These are phyloP conservation scores for Erpornis zantholeuca DNA, from an alignment of 2,113 vertebrate genomes.

Conservation along the genomic window DNA sequence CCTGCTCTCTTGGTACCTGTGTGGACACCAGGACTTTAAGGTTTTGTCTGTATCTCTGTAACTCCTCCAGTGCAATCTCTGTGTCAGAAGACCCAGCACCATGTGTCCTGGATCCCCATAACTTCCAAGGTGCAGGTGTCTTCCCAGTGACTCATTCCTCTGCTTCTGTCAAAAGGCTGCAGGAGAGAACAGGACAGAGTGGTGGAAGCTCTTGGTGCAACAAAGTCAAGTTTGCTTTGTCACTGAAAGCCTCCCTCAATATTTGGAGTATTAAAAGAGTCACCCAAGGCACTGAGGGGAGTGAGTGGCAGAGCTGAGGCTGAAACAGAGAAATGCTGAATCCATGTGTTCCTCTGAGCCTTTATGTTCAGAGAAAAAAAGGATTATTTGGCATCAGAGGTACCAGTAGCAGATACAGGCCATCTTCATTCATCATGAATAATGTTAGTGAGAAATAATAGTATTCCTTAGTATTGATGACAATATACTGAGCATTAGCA, in stretches of 20 bases:
- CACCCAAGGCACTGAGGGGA: rapidly evolving
- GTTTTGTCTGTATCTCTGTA: neutral
- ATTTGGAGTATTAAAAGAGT: neutral
- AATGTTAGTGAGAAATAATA: constrained; percentile 56
- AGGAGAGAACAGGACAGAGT: neutral
- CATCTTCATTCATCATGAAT: constrained; percentile 33
- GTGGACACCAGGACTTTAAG: neutral
- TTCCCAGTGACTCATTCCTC: neutral
- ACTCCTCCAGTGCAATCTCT: neutral
- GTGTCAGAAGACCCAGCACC: neutral
- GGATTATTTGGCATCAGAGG: constrained; percentile 36
- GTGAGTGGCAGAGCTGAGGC: neutral
- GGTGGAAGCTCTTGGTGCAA: neutral
- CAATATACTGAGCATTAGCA: constrained; percentile 17
- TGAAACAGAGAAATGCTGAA: neutral
- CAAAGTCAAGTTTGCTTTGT: neutral
- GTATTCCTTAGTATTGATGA: constrained; percentile 47
- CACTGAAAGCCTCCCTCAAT: neutral
- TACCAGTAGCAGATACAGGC: neutral
- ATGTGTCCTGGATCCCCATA: neutral
- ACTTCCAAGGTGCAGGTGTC: neutral
- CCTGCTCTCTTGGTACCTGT: neutral
- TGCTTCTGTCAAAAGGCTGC: neutral
- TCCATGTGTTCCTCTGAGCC: neutral
- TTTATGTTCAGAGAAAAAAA: neutral